Evolutionary conservation across 2,888 invertebrate genomes (phyloP), one percentile per base, ranked within the genome.

Genomic region (Himalopsyche japonica): DNA sequence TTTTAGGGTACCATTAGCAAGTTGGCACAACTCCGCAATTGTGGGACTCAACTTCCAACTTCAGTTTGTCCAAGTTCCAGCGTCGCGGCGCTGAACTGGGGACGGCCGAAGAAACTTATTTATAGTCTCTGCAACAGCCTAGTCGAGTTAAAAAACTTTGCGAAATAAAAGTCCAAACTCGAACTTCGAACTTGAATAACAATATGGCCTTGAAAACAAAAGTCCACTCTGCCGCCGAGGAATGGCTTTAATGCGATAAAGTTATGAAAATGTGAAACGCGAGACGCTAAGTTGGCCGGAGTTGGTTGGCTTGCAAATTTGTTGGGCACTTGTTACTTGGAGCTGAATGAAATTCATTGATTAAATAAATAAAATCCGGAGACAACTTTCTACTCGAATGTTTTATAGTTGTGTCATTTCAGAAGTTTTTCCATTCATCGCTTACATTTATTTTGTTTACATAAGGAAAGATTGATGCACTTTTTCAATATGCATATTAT

Each of bases 121-220:
- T 84, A 86, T 86, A 86, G 84, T 86, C 84, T 77, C 83, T 82
- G 83, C 84, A 70, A 70, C 70, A 82, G 81, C 82, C 80, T 70
- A 81, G 80, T 79, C 84, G 79, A 81, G 78, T 82, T 83, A 84
- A 83, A 85, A 86, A 86, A 85, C 82, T 86, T 86, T 83, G 49
- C 80, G 82, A 81, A 85, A 86, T 86, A 86, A 83, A 85, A 83
- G 83, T 83, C 86, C 82, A 80, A 83, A 84, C 64, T 85, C 70
- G 82, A 85, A 80, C 82, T 86, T 86, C 86, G 85, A 86, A 86
- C 86, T 85, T 85, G 86, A 87, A 87, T 87, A 87, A 85, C 85
- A 87, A 87, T 87, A 84, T 84, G 85, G 80, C 86, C 86, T 87
- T 87, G 86, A 86, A 86, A 84, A 87, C 85, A 87, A 87, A 87